These are phyloP conservation scores for Brachionus manjavacas DNA, from an alignment of 1,140 invertebrate genomes.

Conservation along the genomic window DNA sequence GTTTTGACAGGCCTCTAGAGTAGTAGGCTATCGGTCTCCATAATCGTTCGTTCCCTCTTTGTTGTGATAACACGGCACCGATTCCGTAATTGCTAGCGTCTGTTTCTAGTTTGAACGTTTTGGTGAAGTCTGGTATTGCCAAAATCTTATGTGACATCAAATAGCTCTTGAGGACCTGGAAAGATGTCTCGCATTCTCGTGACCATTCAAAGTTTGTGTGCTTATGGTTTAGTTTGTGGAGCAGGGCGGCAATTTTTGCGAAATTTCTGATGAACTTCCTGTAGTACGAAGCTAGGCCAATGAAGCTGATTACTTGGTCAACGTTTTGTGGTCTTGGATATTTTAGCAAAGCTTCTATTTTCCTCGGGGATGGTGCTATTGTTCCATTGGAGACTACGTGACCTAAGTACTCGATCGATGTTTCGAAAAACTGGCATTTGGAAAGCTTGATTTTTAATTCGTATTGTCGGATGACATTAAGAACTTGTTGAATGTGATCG, in stretches of 20 bases:
- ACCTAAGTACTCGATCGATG: constrained; percentile 11
- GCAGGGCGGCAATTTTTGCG: background rate
- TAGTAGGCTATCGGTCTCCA: background rate
- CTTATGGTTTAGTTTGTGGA: constrained; percentile 46
- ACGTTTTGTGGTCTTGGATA: constrained; percentile 44
- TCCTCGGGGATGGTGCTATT: background rate
- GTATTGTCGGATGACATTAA: background rate
- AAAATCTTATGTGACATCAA: too few species aligned
- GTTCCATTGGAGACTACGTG: background rate
- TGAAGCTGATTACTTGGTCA: constrained; percentile 54
- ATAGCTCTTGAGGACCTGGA: too few species aligned
- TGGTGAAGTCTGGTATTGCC: too few species aligned
- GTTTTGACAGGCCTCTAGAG: background rate
- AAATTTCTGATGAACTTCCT: constrained; percentile 2
- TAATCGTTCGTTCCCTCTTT: background rate
- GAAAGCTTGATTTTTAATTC: background rate
- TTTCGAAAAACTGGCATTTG: background rate
- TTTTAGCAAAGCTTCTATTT: background rate
- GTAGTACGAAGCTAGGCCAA: background rate
- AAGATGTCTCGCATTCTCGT: too few species aligned
- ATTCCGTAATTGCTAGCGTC: background rate
- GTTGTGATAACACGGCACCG: background rate
- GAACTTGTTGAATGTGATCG: background rate
- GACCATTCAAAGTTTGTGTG: constrained; percentile 46
- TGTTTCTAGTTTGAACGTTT: too few species aligned